Base-by-base conservation (phyloP, 2,113 vertebrate genomes). In the Tympanuchus pallidicinctus region DNA sequence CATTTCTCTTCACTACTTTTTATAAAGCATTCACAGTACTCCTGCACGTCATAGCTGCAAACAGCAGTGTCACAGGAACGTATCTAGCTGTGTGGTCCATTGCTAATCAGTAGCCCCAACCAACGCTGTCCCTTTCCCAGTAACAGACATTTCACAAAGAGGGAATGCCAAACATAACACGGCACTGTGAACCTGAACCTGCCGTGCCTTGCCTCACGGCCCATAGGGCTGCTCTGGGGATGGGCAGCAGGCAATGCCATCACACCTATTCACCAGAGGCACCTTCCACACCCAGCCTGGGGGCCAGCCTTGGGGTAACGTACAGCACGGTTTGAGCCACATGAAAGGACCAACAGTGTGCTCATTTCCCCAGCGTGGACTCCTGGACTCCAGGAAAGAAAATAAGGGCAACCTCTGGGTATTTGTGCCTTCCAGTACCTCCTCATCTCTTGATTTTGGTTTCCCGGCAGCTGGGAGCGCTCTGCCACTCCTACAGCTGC, bases 151-250 rank as follows among this genome's bases (percentile, higher is more conserved):
- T 34, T 38, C 27, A 42, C n/a, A 28, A 57, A 21, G 43, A 32
- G 19, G 6, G 17, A 52, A 5, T 61, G 15, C 36, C 34, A 25
- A 15, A 21, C 0, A 2, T 3, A 20, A 65, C 6, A 2, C 1
- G 1, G 48, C 3, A 2, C 20, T 8, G 4, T 1, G 14, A n/a
- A 52, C 43, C 32, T 28, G 32, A 36, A 40, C 43, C 28, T 32
- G 38, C 13, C 6, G 8, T 2, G 4, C 0, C 0, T 2, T 38
- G 50, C 32, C 25, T 52, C 12, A 13, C 1, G 1, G 13, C 30
- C 27, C 25, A 4, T 1, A 2, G 11, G 43, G 20, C 17, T 24
- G 16, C 22, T n/a, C n/a, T 2, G 11, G 19, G 30, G 10, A 80
- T 8, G 13, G 36, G 18, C 61, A n/a, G 13, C 16, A 13, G n/a